These are phyloP conservation scores for Potorous gilbertii DNA, from an alignment of 2,797 vertebrate species.

Conservation along the genomic window DNA sequence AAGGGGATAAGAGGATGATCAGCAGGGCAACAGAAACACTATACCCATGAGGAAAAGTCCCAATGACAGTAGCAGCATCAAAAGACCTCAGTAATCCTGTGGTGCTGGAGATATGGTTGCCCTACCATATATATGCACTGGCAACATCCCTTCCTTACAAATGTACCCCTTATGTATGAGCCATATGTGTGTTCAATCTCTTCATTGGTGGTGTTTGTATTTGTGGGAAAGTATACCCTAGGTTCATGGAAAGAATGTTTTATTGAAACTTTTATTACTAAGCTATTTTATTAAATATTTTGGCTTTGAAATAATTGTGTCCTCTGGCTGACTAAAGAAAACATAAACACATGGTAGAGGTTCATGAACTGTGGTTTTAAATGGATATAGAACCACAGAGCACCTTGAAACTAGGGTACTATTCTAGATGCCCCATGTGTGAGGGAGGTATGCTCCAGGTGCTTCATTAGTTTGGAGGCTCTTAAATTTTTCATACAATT, in stretches of 20 bases:
- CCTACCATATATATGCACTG: background rate
- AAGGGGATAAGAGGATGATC: background rate
- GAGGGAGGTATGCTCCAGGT: background rate
- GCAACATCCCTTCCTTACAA: background rate
- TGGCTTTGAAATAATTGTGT: slow-evolving; percentile 4
- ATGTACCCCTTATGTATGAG: background rate
- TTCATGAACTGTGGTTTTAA: background rate
- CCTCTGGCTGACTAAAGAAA: background rate
- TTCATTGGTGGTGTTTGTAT: background rate
- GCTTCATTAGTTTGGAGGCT: background rate
- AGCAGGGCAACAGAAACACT: background rate
- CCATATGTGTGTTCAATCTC: background rate
- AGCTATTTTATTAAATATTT: background rate
- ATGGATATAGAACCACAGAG: background rate
- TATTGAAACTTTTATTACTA: background rate
- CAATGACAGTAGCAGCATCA: background rate
- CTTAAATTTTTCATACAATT: slow-evolving; percentile 2
- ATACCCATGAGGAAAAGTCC: background rate
- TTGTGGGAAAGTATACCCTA: background rate
- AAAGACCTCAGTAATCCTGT: background rate
- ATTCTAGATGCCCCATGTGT: background rate
- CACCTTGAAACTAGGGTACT: background rate
- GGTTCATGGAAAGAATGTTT: background rate
- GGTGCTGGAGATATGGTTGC: background rate
- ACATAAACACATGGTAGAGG: background rate